Conservation (phyloP, 2,888 invertebrate species). For the Meiosimyza decipiens region DNA sequence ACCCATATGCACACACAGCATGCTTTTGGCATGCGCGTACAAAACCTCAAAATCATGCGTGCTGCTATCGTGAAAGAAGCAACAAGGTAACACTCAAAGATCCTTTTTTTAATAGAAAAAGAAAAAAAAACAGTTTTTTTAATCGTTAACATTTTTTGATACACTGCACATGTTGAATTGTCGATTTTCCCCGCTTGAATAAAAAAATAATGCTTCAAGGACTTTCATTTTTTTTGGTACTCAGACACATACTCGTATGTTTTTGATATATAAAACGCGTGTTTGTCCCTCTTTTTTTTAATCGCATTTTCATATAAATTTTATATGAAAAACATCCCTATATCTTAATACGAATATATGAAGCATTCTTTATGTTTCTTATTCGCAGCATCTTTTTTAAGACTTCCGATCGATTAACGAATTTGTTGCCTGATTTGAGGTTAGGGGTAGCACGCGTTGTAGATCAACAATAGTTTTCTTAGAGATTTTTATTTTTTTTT, state of each 20-base stretch:
- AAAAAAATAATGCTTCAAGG: too few species aligned
- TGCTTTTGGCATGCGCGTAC: slow-evolving; percentile 43
- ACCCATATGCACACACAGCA: slow-evolving; percentile 26
- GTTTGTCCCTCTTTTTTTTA: slow-evolving; percentile 10
- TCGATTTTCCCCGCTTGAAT: too few species aligned
- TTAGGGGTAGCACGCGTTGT: slow-evolving; percentile 27
- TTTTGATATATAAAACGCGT: not conserved
- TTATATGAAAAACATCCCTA: slow-evolving; percentile 30
- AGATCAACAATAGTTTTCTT: not conserved
- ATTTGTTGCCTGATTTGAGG: slow-evolving; percentile 29
- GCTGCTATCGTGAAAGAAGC: slow-evolving; percentile 19
- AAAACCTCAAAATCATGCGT: slow-evolving; percentile 7
- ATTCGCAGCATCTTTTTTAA: not conserved
- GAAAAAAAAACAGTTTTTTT: not conserved
- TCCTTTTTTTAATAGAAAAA: slow-evolving; percentile 34
- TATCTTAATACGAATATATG: not conserved
- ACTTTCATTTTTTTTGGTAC: too few species aligned
- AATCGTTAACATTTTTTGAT: too few species aligned
- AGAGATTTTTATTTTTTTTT: too few species aligned
- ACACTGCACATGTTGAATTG: too few species aligned
- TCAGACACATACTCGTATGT: too few species aligned
- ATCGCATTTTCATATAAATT: slow-evolving; percentile 29
- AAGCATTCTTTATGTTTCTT: not conserved
- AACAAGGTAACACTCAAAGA: slow-evolving; percentile 28
- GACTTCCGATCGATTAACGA: not conserved